Conservation (phyloP, 2,888 invertebrate species). For the Helobdella robusta region DNA sequence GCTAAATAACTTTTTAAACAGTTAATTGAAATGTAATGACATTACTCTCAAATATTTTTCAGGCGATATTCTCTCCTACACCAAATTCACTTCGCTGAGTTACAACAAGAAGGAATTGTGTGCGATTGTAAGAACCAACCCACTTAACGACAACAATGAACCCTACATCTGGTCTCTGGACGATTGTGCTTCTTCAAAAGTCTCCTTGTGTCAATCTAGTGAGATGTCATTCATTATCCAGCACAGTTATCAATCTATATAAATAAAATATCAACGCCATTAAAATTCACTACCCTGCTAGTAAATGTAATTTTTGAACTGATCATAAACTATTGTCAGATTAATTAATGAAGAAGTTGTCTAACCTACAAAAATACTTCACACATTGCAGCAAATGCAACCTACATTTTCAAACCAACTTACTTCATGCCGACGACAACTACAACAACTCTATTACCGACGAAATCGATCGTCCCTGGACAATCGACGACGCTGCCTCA, state of each 20-base stretch:
- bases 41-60: neutral
- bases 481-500: neutral
- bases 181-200: neutral
- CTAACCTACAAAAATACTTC: too few relatives aligned
- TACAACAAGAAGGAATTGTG: neutral
- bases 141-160: neutral
- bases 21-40: neutral
- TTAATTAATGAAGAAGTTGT: too few relatives aligned
- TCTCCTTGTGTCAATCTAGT: neutral
- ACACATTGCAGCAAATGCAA: neutral
- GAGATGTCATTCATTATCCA: neutral
- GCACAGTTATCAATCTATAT: neutral
- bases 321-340: too few relatives aligned
- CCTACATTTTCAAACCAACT: neutral
- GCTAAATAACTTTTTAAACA: neutral
- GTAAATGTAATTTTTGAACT: too few relatives aligned
- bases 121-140: too few relatives aligned
- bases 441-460: neutral
- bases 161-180: neutral
- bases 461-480: neutral
- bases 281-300: too few relatives aligned
- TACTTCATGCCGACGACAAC: neutral
- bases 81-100: neutral
- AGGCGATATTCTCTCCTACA: neutral
- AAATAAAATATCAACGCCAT: too few relatives aligned